Percentiles rank a stretch among this genome's conserved stretches.
Evolutionary conservation across 2,888 invertebrate genomes (phyloP).

Genomic region (Lepidonotus clava): DNA sequence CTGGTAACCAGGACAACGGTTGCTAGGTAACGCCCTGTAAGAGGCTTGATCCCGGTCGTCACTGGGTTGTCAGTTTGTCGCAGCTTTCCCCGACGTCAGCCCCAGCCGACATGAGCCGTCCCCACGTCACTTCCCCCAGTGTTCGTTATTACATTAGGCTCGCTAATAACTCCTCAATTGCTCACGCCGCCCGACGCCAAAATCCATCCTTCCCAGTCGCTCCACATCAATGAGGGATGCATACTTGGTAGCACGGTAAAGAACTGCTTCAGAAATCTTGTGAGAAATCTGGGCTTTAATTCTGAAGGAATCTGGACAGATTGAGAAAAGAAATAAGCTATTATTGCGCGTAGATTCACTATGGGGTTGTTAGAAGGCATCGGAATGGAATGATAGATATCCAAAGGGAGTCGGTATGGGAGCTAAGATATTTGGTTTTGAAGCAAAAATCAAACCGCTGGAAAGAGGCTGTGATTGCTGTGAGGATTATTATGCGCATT

Average conservation of each 20-base stretch:
- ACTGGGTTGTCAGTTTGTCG: slow-evolving; percentile 18
- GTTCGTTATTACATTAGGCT: slow-evolving; percentile 38
- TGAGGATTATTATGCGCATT: neutral
- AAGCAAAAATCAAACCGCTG: neutral
- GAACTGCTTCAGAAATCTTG: neutral
- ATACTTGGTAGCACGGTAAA: neutral
- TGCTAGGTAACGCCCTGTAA: slow-evolving; percentile 28
- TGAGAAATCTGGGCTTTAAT: slow-evolving; percentile 11
- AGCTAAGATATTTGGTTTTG: slow-evolving; percentile 6
- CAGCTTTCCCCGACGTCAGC: neutral
- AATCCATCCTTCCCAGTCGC: neutral
- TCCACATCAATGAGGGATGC: neutral
- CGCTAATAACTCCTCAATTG: slow-evolving; percentile 26
- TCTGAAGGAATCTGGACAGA: neutral
- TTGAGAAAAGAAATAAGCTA: neutral
- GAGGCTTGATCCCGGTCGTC: slow-evolving; percentile 6
- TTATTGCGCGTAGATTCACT: neutral
- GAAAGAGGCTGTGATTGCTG: neutral
- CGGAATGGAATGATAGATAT: slow-evolving; percentile 2
- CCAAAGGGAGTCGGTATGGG: neutral
- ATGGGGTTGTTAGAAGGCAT: neutral
- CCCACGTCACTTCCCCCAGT: neutral
- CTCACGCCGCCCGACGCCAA: neutral
- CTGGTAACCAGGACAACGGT: slow-evolving; percentile 25
- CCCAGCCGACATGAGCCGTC: neutral